Evolutionary conservation across 1,140 invertebrate species (phyloP), one percentile per base, ranked within the genome.

Genomic region (Oncopeltus fasciatus): DNA sequence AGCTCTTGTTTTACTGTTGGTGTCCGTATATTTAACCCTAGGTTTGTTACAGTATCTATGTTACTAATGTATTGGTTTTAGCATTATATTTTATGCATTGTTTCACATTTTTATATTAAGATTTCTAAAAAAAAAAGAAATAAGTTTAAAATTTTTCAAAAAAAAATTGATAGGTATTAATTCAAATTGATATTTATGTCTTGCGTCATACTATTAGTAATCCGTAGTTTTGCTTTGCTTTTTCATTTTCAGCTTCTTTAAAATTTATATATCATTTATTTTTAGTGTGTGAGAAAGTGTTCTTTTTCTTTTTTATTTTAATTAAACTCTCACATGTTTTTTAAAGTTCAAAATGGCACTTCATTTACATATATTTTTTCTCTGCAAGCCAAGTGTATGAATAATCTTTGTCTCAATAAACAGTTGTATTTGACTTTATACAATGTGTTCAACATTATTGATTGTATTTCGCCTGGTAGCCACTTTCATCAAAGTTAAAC

Each of bases 381-480:
- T 47, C 61, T 38, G 57, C 28, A 63, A 51, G 59, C 61, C 64
- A 62, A 67, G 61, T 65, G 61, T 67, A 64, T 65, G 51, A 65
- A 62, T 21, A 64, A 66, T 78, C 77, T 80, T 38, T 80, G 78
- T 81, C 79, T 80, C 76, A 81, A 80, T 81, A 81, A 81, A 81
- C 78, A 80, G 78, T 81, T 81, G 78, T 81, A 81, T 81, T 79
- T 80, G 80, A 79, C 78, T 66, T 66, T 66, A 61, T 66, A 66
- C 63, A 59, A 20, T 57, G 49, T 38, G 56, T 57, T 31, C 31
- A 38, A 8, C 31, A 38, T 38, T 38, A 8, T 38, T 38, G 14
- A 38, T 38, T 38, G 14, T 38, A 38, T 38, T 38, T 38, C 14
- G 31, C 31, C 31, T 38, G 31, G 28, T 29, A n/a, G 33, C 31